phyloP scores from a whole-genome alignment of 1,140 invertebrate genomes.

The Papilio polytes region DNA sequence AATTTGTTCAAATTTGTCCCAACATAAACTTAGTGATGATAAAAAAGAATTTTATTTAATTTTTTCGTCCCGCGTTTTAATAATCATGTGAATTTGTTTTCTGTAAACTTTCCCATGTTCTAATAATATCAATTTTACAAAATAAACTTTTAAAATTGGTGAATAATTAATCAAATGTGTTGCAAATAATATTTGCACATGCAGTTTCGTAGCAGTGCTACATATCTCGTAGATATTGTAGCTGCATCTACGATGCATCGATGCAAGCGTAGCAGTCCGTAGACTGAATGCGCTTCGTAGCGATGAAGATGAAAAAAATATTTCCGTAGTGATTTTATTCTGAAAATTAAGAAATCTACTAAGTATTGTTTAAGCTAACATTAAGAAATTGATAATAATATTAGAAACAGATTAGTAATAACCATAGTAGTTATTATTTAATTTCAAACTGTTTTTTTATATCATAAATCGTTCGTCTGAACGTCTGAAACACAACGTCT shows the following conservation, averaged over 20 bases:
- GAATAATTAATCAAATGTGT: not conserved
- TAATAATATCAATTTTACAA: not conserved
- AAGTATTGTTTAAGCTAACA: too few species aligned
- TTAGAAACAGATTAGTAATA: too few species aligned
- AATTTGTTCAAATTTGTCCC: slow-evolving; percentile 32
- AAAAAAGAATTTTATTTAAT: not conserved
- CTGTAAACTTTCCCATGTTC: not conserved
- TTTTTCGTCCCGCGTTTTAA: not conserved
- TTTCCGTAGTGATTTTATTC: not conserved
- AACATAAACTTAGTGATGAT: not conserved
- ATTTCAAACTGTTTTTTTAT: too few species aligned
- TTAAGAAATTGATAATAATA: too few species aligned
- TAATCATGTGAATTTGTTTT: not conserved
- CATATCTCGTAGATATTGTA: slow-evolving; percentile 67
- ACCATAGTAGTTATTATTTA: too few species aligned
- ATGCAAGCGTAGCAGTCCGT: slow-evolving; percentile 68
- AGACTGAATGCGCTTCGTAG: slow-evolving; percentile 63
- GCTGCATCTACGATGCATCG: slow-evolving; percentile 77
- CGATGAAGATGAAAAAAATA: slow-evolving; percentile 5
- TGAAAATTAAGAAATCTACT: not conserved
- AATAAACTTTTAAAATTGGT: slow-evolving; percentile 30
- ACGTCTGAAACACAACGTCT: too few species aligned
- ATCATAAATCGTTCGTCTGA: too few species aligned
- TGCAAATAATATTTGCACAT: slow-evolving; percentile 65
- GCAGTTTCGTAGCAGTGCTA: slow-evolving; percentile 75